Conservation (phyloP, 2,888 invertebrate genomes). For the Uropetala carovei region DNA sequence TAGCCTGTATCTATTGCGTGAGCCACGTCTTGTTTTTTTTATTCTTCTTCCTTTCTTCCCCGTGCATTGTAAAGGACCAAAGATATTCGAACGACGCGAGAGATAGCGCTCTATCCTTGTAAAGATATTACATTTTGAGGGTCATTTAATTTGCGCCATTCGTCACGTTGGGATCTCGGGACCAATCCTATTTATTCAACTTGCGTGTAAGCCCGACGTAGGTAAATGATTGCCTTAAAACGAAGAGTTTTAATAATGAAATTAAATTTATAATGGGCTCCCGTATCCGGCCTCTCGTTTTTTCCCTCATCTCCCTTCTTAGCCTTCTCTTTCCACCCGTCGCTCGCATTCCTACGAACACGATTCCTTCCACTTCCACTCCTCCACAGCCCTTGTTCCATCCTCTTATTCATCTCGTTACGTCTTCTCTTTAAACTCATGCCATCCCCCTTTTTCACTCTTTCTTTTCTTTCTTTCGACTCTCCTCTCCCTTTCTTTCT, state of each 20-base stretch:
- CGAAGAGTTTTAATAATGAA: slow-evolving; percentile 60
- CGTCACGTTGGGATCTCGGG: slow-evolving; percentile 25
- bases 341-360: slow-evolving; percentile 31
- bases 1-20: background rate
- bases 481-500: background rate
- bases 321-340: background rate
- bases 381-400: background rate
- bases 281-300: slow-evolving; percentile 45
- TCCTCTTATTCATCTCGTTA: background rate
- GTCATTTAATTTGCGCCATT: slow-evolving; percentile 51
- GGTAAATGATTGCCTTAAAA: slow-evolving; percentile 55
- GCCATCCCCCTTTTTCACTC: background rate
- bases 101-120: slow-evolving; percentile 32
- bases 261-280: slow-evolving; percentile 63
- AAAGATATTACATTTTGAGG: slow-evolving; percentile 40
- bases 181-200: slow-evolving; percentile 27
- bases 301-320: background rate
- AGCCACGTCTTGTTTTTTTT: background rate
- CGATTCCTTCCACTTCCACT: slow-evolving; percentile 6
- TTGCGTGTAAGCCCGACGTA: slow-evolving; percentile 29
- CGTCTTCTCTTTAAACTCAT: background rate
- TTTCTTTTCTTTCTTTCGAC: too few relatives aligned
- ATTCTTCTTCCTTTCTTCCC: background rate
- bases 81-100: background rate
- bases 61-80: background rate